Conservation (phyloP, 1,140 invertebrate genomes). For the Aphaenogaster ashmeadi region DNA sequence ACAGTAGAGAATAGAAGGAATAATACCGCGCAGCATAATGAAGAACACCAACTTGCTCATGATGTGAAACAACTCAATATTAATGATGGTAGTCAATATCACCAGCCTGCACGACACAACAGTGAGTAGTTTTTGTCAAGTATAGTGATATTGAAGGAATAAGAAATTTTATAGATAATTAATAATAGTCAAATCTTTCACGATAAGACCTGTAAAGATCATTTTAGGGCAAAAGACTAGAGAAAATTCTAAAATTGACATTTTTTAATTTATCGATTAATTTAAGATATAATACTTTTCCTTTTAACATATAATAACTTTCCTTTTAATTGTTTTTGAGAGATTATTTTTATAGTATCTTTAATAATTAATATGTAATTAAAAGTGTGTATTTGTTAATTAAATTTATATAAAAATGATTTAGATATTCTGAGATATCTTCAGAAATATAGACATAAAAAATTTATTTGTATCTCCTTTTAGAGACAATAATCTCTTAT, state of each 20-base stretch:
- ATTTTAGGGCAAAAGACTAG: neutral
- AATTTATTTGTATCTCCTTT: neutral
- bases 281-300: neutral
- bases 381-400: neutral
- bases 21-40: constrained; percentile 77
- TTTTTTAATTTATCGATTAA: neutral
- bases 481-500: neutral
- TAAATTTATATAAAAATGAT: neutral
- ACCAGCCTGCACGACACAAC: constrained; percentile 81
- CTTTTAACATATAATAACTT: neutral
- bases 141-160: neutral
- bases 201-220: neutral
- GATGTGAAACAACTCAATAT: constrained; percentile 87
- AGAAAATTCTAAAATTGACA: neutral
- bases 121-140: constrained; percentile 78
- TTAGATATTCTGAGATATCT: neutral
- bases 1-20: constrained; percentile 81
- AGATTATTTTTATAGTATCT: neutral
- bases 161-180: constrained; percentile 44
- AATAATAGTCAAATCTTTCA: neutral
- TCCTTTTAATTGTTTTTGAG: neutral
- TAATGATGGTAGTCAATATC: constrained; percentile 83
- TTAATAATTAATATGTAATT: constrained; percentile 9
- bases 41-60: constrained; percentile 85
- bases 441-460: neutral